Base-by-base conservation (phyloP, 23 tunicate species). In the Styela plicata region DNA sequence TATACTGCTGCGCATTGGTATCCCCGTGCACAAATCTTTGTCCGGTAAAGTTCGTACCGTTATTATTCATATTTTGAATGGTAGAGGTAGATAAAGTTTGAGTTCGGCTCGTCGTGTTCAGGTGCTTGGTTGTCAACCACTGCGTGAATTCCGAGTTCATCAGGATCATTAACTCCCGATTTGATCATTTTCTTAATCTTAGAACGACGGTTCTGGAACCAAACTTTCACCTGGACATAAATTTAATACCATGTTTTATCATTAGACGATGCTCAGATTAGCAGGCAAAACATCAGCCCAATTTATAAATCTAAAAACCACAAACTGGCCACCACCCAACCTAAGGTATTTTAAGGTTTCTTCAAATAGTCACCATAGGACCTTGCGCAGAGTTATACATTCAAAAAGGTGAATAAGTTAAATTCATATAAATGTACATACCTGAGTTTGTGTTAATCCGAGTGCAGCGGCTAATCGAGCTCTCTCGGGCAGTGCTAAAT, bases 401-500 rank as follows among this genome's bases (percentile, higher is more conserved):
- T n/a, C n/a, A n/a, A n/a, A n/a, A n/a, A n/a, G n/a, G n/a, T n/a
- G n/a, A n/a, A n/a, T n/a, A n/a, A n/a, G n/a, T n/a, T n/a, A n/a
- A n/a, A n/a, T n/a, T n/a, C n/a, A n/a, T n/a, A n/a, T n/a, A n/a
- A n/a, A n/a, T n/a, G n/a, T 44, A 44, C 81, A 61, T 80, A 90
- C 95, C 89, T 90, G 95, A 33, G 95, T 90, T 64, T 90, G 95
- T 13, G 95, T 90, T 27, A 90, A 77, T 19, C 89, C 89, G 0
- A 90, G 82, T 27, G 53, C 44, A 2, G 89, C 95, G 5, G 95
- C 95, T 26, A 90, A 76, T 67, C 85, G 66, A 25, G 89, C 95
- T 29, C 95, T 62, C 2, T 90, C 95, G 1, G 89, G 89, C 25
- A 90, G 63, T 21, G 89, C 95, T 5, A 90, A 36, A 34, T 90